Conservation (phyloP, 2,888 invertebrate species). For the Napeogenes sylphis region DNA sequence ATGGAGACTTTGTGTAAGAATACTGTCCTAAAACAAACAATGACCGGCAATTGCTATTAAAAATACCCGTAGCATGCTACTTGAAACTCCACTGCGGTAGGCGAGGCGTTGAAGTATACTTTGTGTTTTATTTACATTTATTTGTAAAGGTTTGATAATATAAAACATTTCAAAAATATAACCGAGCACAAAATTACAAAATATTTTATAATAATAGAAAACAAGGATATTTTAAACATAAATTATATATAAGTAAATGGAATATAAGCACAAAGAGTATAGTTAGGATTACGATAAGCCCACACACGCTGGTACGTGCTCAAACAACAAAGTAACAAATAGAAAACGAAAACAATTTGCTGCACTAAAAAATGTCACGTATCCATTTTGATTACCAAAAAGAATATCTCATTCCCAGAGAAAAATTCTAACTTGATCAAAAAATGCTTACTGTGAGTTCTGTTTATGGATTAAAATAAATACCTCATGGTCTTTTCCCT, state of each 20-base stretch:
- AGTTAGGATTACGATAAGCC: constrained; percentile 39
- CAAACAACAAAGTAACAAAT: constrained; percentile 44
- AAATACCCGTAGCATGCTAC: constrained; percentile 59
- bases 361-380: constrained; percentile 47
- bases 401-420: constrained; percentile 28
- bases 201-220: too few relatives aligned
- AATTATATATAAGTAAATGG: neutral
- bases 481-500: constrained; percentile 47
- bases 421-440: constrained; percentile 29
- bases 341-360: constrained; percentile 43
- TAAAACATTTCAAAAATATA: neutral
- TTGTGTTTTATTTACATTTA: constrained; percentile 12
- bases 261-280: constrained; percentile 21
- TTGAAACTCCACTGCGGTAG: constrained; percentile 69
- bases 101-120: constrained; percentile 40
- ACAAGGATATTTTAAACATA: too few relatives aligned
- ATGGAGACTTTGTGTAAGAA: constrained; percentile 43
- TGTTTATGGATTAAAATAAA: constrained; percentile 52
- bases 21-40: constrained; percentile 69
- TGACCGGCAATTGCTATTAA: constrained; percentile 55
- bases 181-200: too few relatives aligned
- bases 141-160: neutral
- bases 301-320: constrained; percentile 64
- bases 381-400: constrained; percentile 37
- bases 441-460: constrained; percentile 28